Conservation (phyloP, 1,140 invertebrate species). For the Trachymyrmex cornetzi region DNA sequence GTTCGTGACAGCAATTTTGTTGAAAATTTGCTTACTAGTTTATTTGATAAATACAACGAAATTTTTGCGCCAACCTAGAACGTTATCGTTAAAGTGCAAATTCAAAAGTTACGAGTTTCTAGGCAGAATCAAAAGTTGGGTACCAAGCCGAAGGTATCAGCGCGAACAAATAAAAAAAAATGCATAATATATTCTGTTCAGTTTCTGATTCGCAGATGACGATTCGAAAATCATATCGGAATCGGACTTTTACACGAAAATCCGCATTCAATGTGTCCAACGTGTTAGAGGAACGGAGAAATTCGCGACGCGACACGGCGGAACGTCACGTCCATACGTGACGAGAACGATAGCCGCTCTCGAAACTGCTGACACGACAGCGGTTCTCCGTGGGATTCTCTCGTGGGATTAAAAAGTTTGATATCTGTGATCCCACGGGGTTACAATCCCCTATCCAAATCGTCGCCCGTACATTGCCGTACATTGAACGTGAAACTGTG, state of each 20-base stretch:
- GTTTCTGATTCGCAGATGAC: not conserved
- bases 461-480: not conserved
- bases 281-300: not conserved
- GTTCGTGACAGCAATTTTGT: not conserved
- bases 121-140: constrained; percentile 14
- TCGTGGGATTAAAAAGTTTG: constrained; percentile 49
- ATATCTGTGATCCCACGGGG: constrained; percentile 1
- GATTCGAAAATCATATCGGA: constrained; percentile 33
- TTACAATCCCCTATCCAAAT: not conserved
- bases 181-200: constrained; percentile 12
- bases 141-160: not conserved
- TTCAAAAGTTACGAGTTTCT: not conserved
- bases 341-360: constrained; percentile 48
- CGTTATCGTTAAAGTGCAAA: not conserved
- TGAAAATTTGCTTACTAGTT: constrained; percentile 9
- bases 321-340: constrained; percentile 46
- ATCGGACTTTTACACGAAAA: constrained; percentile 28
- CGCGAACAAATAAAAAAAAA: not conserved
- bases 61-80: not conserved
- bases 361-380: constrained; percentile 32
- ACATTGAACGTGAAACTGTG: not conserved
- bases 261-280: not conserved
- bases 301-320: constrained; percentile 17
- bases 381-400: constrained; percentile 16
- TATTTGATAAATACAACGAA: not conserved